These are phyloP conservation scores for Gasterosteus nipponicus DNA, from an alignment of 2,113 vertebrate species.

Conservation along the genomic window DNA sequence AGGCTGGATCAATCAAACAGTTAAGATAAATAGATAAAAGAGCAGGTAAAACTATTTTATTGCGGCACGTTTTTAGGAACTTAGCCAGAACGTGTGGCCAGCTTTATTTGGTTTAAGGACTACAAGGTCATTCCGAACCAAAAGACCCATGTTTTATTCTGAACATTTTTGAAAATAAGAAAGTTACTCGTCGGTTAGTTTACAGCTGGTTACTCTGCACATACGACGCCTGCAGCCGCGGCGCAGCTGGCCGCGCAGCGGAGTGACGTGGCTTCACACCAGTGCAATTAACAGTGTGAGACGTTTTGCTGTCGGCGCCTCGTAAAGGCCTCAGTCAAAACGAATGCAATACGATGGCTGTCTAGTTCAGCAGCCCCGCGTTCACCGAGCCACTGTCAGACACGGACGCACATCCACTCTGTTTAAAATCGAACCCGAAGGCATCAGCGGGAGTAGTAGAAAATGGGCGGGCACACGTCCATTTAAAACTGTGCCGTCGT, in stretches of 20 bases:
- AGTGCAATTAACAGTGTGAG: conserved; percentile 73
- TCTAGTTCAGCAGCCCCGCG: conserved; percentile 33
- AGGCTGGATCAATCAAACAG: neutral
- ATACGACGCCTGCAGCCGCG: no score
- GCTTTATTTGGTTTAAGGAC: neutral
- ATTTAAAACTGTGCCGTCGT: neutral
- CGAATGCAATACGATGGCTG: conserved; percentile 51
- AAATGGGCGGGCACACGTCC: neutral
- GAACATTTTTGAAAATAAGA: no score
- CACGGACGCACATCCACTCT: conserved; percentile 15
- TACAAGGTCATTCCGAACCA: neutral
- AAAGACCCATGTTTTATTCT: neutral
- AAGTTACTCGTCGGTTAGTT: no score
- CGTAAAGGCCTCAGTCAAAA: conserved; percentile 60
- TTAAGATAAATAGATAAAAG: neutral
- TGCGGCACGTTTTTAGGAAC: neutral
- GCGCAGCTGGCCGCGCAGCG: no score
- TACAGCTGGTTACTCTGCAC: no score
- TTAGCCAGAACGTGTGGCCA: neutral
- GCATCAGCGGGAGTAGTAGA: neutral
- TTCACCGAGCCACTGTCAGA: conserved; percentile 32
- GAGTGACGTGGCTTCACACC: conserved; percentile 52
- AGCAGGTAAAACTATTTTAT: neutral
- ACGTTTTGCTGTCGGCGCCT: conserved; percentile 75
- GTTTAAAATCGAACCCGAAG: conserved; percentile 23